Base-by-base conservation (phyloP, 1,140 invertebrate species). In the Penaeus vannamei region DNA sequence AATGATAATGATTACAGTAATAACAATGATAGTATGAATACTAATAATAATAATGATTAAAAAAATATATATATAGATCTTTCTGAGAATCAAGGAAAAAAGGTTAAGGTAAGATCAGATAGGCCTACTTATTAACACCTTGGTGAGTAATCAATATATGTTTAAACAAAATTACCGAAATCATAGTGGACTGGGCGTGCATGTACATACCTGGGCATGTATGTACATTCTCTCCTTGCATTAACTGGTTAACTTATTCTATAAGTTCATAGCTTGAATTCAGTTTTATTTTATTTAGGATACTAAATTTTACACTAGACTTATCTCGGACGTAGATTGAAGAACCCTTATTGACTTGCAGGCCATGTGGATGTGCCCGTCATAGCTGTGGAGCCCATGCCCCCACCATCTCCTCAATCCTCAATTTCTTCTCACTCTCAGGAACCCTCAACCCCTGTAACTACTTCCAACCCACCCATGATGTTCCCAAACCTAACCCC, bases 321-420 rank as follows among this genome's bases (percentile, higher is more conserved):
- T 29, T 86, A 79, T 42, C 72, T 5, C 72, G 66, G 66, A n/a
- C 60, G 62, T 29, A 88, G 81, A 88, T 88, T 88, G 87, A 88
- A 88, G 81, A 80, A 80, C 19, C 64, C 81, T 84, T 89, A 85
- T 89, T 84, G 60, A 89, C 87, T 89, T 89, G 69, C 87, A 89
- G 87, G 87, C 82, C 84, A 22, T 85, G 61, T 76, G 66, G 87
- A 84, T 79, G 87, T 89, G 82, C 87, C 87, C 87, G 46, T 83
- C 83, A 89, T 84, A 84, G 81, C 87, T 59, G 36, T 89, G 87
- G 87, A 84, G 82, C 87, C 82, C 29, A 17, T 62, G 29, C 87
- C 87, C 59, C 64, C 86, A 79, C 87, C 87, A 79, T 79, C 82
- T 32, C 87, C 87, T 46, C 20, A 87, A 36, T 83, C 82, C 82